Conservation (phyloP, 2,113 vertebrate species). For the Podarcis muralis region DNA sequence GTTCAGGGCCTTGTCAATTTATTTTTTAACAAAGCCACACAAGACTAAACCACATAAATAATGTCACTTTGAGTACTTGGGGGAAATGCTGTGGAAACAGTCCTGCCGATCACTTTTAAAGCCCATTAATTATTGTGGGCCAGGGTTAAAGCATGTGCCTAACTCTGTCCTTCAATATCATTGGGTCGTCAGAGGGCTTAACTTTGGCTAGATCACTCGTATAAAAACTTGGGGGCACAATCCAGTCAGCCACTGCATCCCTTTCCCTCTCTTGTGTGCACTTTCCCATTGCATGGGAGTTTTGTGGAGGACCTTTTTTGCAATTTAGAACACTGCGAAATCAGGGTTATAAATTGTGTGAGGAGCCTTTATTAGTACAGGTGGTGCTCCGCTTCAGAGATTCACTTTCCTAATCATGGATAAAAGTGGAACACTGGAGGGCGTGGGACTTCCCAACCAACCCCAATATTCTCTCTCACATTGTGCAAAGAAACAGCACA, state of each 20-base stretch:
- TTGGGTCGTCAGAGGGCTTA: not conserved
- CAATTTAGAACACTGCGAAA: not conserved
- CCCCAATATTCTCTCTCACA: no score
- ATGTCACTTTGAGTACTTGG: not conserved
- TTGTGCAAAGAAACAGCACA: no score
- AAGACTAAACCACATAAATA: not conserved
- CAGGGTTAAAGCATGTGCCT: not conserved
- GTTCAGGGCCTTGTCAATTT: not conserved
- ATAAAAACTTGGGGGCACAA: not conserved
- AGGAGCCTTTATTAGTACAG: no score
- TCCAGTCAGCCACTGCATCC: not conserved
- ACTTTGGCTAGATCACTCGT: not conserved
- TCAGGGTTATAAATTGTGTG: no score
- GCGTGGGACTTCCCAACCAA: no score
- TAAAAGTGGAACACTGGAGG: no score
- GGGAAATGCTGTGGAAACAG: not conserved
- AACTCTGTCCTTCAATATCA: not conserved
- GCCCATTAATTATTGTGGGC: not conserved
- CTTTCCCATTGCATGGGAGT: not conserved
- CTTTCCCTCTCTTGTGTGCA: not conserved
- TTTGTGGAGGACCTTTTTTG: not conserved
- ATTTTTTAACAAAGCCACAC: not conserved
- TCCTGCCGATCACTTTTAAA: not conserved
- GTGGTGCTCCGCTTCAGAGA: no score
- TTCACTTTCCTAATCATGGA: no score